Evolutionary conservation across 1,140 invertebrate genomes (phyloP), one percentile per base, ranked within the genome.

Genomic region (Caenorhabditis brenneri): DNA sequence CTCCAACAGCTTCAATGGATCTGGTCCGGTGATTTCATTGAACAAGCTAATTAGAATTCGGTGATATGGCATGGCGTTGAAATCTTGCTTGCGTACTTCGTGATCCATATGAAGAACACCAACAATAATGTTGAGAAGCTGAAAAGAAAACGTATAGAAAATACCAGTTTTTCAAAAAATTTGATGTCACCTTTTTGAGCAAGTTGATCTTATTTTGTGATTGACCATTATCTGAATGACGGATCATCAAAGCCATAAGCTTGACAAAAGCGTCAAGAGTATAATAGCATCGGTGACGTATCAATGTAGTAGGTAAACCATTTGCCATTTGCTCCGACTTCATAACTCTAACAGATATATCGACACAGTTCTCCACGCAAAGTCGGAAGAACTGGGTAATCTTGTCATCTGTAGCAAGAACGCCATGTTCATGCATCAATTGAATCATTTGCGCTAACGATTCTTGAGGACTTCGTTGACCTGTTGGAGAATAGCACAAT

Each of bases 21-120:
- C 65, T 15, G 65, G 95, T 74, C 95, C 94, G 91, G 96, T 98
- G 80, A 99, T 93, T 90, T 99, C 97, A 58, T 98, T 94, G 91
- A 99, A 98, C 1, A 99, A 93, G 94, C 97, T 97, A 58, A 98
- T 95, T 81, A 99, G 95, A 83, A 99, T 96, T 31, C 98, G 93
- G 89, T 99, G 97, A 92, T 99, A 99, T 0, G 97, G 96, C 80
- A 99, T 92, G 91, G 98, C 96, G 88, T 98, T 96, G 92, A 99
- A 99, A 78, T 97, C 95, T 0, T 93, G 93, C 92, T 92, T 94
- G 81, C 92, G 92, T 15, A 93, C 94, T 84, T 98, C 97, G 88
- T 99, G 97, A 91, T 99, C 97, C 91, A 96, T 95, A 2, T 98
- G 92, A 49, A 99, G 92, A 29, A 97, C 96, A 0, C 96, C 96